Percentiles rank a stretch among this genome's conserved stretches.
Evolutionary conservation across 1,140 invertebrate genomes (phyloP).

Genomic region (Grapholita molesta): DNA sequence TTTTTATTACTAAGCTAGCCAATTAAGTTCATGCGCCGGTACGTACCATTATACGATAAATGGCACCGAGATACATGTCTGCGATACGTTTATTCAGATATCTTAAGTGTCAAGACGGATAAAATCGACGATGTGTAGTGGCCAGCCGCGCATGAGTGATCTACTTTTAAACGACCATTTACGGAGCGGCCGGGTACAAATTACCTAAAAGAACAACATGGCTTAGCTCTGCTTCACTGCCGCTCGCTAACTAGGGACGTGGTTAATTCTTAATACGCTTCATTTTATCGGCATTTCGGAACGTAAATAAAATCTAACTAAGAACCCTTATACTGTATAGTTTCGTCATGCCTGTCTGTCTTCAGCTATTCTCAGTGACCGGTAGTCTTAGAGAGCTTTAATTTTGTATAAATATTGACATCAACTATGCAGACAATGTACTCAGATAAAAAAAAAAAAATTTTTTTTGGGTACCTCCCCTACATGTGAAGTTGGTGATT

Average conservation of each 20-base stretch:
- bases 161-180: constrained; percentile 61
- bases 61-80: constrained; percentile 52
- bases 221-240: constrained; percentile 18
- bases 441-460: too few relatives aligned
- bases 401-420: too few relatives aligned
- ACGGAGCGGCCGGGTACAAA: constrained; percentile 55
- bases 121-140: constrained; percentile 48
- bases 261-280: constrained; percentile 19
- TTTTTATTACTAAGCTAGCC: constrained; percentile 29
- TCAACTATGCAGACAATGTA: too few relatives aligned
- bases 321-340: too few relatives aligned
- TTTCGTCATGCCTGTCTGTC: too few relatives aligned
- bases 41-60: constrained; percentile 48
- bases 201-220: constrained; percentile 39
- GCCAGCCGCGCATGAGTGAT: constrained; percentile 45
- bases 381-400: too few relatives aligned
- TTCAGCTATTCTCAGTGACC: too few relatives aligned
- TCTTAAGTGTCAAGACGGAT: constrained; percentile 62
- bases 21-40: constrained; percentile 51
- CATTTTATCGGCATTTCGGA: not conserved
- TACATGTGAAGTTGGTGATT: too few relatives aligned
- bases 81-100: constrained; percentile 55
- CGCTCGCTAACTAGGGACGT: constrained; percentile 35
- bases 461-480: too few relatives aligned
- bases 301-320: not conserved